Conservation (phyloP, 1,140 invertebrate species). For the Lethrus apterus region DNA sequence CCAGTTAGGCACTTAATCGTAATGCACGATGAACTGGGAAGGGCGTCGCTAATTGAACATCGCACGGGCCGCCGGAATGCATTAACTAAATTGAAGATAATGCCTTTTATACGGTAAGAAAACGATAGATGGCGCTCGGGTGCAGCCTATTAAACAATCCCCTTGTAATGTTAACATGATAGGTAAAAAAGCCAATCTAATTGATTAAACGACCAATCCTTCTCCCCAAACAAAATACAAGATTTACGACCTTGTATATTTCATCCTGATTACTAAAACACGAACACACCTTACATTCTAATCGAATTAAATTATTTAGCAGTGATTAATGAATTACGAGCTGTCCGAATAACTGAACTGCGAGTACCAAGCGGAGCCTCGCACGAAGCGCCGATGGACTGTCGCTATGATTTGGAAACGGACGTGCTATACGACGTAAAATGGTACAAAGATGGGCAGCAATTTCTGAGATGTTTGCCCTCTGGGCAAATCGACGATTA, state of each 20-base stretch:
- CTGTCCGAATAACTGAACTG: constrained; percentile 5
- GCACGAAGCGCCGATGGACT: constrained; percentile 20
- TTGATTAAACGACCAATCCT: too few species aligned
- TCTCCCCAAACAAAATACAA: too few species aligned
- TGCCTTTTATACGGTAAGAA: constrained; percentile 2
- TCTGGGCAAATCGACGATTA: constrained; percentile 28
- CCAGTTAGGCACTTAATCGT: not conserved
- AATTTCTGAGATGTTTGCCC: constrained; percentile 49
- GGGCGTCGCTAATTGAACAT: too few species aligned
- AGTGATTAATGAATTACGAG: not conserved
- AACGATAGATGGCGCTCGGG: too few species aligned
- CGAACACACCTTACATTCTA: too few species aligned
- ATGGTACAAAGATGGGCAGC: constrained; percentile 57
- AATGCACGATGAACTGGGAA: not conserved
- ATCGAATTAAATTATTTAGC: not conserved
- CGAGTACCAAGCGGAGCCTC: not conserved
- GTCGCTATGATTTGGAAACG: constrained; percentile 31
- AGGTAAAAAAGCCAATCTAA: too few species aligned
- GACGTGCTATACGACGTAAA: constrained; percentile 52
- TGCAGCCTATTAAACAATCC: too few species aligned
- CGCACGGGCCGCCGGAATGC: constrained; percentile 4
- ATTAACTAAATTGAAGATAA: constrained; percentile 9
- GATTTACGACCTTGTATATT: too few species aligned
- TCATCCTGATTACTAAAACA: too few species aligned
- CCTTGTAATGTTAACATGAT: too few species aligned